A percentile compares a stretch with the other conserved stretches of the same genome.
Conservation (phyloP, 2,113 vertebrate genomes). For the Burhinus oedicnemus region DNA sequence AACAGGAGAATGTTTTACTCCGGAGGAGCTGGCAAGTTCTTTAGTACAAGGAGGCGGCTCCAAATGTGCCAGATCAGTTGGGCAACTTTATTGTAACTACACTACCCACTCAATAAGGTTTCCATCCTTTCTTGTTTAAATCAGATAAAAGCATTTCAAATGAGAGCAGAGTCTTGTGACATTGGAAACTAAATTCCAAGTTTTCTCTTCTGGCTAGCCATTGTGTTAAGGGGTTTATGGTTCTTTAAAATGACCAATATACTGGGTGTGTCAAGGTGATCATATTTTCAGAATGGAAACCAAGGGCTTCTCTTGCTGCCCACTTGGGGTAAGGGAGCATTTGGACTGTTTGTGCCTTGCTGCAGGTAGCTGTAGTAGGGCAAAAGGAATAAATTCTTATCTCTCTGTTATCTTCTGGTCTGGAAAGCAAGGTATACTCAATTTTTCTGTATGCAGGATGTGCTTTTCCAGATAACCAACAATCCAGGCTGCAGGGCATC, state of each 20-base stretch:
- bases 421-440: background rate
- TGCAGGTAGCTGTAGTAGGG: background rate
- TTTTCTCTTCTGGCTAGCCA: background rate
- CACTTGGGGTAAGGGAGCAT: background rate
- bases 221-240: background rate
- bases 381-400: background rate
- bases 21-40: background rate
- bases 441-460: background rate
- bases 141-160: background rate
- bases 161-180: background rate
- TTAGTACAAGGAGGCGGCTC: background rate
- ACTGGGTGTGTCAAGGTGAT: background rate
- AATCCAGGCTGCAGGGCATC: background rate
- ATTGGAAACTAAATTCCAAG: background rate
- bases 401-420: background rate
- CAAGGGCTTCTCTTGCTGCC: background rate
- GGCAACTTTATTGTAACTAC: background rate
- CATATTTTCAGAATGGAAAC: background rate
- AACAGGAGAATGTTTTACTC: background rate
- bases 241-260: background rate
- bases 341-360: background rate
- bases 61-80: background rate
- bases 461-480: background rate
- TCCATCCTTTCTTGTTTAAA: background rate
- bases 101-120: background rate